Evolutionary conservation across 2,797 vertebrate genomes (phyloP).

Genomic region (Falco concolor): DNA sequence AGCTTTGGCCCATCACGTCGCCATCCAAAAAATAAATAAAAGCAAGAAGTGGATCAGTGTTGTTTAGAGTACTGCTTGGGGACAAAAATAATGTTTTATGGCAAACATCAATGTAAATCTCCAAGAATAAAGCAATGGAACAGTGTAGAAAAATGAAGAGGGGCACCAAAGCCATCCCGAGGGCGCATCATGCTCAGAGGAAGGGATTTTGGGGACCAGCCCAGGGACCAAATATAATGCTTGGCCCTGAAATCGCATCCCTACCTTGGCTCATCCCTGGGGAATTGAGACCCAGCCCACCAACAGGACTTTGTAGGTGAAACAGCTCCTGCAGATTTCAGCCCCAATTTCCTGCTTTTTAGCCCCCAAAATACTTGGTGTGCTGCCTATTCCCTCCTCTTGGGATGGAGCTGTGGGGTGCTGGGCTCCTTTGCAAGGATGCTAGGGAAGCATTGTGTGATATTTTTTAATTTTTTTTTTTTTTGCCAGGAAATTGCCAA

Average conservation of each 20-base stretch:
- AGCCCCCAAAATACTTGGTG: not conserved
- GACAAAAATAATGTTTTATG: not conserved
- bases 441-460: rapidly evolving
- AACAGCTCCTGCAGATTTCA: not conserved
- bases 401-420: not conserved
- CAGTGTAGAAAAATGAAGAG: not conserved
- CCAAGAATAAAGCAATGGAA: not conserved
- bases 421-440: not conserved
- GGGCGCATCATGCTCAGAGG: rapidly evolving
- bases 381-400: not conserved
- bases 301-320: not conserved
- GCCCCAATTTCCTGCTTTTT: not conserved
- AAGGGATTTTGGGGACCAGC: not conserved
- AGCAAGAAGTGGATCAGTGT: slow-evolving; percentile 36
- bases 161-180: not conserved
- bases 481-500: not conserved
- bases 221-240: rapidly evolving
- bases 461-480: not conserved
- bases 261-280: not conserved
- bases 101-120: slow-evolving; percentile 64
- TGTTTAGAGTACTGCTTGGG: not conserved
- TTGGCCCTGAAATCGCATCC: rapidly evolving
- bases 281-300: not conserved
- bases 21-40: not conserved
- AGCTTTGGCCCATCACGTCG: rapidly evolving